These are phyloP conservation scores for Gorsachius magnificus DNA, from an alignment of 2,797 vertebrate genomes.

Conservation along the genomic window DNA sequence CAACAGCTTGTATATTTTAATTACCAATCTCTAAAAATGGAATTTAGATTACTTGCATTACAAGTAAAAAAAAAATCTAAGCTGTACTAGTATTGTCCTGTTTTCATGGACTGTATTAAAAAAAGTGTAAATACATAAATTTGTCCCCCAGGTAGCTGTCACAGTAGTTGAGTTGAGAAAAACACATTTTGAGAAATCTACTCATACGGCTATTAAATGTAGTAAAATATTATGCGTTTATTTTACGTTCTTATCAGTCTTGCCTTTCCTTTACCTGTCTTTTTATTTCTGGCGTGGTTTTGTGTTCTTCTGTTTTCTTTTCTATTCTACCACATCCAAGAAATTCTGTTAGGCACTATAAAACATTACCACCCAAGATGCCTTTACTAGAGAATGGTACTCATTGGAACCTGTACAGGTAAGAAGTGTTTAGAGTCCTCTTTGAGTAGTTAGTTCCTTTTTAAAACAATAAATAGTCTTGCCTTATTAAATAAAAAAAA, in stretches of 20 bases:
- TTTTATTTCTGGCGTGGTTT: slow-evolving; percentile 71
- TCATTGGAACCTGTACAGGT: slow-evolving; percentile 93
- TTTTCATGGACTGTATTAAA: background rate
- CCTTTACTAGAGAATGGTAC: slow-evolving; percentile 91
- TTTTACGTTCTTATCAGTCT: slow-evolving; percentile 3
- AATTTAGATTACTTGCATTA: background rate
- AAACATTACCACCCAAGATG: slow-evolving; percentile 93
- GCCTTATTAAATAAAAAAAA: background rate
- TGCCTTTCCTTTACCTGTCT: slow-evolving; percentile 47
- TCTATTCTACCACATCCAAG: slow-evolving; percentile 75
- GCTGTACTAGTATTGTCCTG: background rate
- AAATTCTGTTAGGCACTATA: slow-evolving; percentile 87
- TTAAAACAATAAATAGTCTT: background rate
- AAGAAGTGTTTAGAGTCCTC: slow-evolving; percentile 72
- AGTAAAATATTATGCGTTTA: background rate
- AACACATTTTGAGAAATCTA: background rate
- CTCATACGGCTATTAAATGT: background rate
- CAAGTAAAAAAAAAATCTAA: background rate
- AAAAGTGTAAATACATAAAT: background rate
- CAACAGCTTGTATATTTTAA: background rate
- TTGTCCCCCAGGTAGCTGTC: background rate
- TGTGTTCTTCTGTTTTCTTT: slow-evolving; percentile 18
- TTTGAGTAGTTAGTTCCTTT: background rate
- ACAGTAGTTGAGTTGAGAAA: background rate
- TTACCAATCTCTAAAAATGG: background rate